These are phyloP conservation scores for Bellardia pandia DNA, from an alignment of 2,888 invertebrate species.

Conservation along the genomic window DNA sequence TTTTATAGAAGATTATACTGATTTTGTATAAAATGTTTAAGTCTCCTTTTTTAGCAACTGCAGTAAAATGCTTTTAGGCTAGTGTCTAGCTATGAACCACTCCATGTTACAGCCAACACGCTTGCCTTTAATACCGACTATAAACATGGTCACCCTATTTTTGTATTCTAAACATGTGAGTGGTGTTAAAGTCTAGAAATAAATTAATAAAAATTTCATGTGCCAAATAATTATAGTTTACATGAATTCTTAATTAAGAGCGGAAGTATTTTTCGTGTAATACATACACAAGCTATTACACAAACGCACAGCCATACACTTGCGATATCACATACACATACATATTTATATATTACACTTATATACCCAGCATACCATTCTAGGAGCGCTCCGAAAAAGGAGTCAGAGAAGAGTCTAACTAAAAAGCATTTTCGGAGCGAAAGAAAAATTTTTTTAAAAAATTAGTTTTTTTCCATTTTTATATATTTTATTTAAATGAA, in stretches of 20 bases:
- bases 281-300: constrained; percentile 12
- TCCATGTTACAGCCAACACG: no score
- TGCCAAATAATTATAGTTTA: constrained; percentile 83
- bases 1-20: background rate
- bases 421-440: no score
- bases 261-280: constrained; percentile 60
- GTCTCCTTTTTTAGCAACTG: no score
- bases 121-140: no score
- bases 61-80: no score
- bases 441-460: no score
- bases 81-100: background rate
- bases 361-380: background rate
- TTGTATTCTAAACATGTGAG: constrained; percentile 2
- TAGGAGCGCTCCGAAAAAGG: no score
- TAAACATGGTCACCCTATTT: constrained; percentile 5
- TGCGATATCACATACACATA: background rate
- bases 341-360: background rate
- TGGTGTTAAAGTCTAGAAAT: constrained; percentile 72
- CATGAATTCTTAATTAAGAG: constrained; percentile 83
- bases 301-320: background rate
- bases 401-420: no score
- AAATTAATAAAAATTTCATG: constrained; percentile 83
- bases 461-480: no score
- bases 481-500: no score
- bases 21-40: no score